Evolutionary conservation across 2,113 vertebrate species (phyloP).

Genomic region (Equus przewalskii): DNA sequence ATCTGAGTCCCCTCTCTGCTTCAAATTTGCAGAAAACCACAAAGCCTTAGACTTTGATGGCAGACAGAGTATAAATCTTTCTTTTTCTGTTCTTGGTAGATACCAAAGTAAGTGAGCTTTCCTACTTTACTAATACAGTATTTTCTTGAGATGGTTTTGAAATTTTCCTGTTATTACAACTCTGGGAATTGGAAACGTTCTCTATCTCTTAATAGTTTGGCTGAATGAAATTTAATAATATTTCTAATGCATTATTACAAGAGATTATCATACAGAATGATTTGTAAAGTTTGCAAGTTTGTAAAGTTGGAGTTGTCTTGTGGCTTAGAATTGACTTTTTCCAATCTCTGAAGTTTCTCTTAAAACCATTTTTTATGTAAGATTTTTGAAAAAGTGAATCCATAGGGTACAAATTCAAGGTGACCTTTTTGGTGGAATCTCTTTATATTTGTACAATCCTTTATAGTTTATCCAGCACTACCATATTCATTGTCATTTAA

Average conservation of each 20-base stretch:
- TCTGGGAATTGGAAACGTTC: not conserved
- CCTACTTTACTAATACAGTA: not conserved
- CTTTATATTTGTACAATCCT: not conserved
- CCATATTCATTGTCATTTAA: not conserved
- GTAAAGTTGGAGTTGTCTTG: not conserved
- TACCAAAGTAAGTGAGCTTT: not conserved
- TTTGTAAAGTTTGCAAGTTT: not conserved
- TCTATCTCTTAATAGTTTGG: not conserved
- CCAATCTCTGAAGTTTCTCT: not conserved
- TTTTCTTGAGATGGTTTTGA: not conserved
- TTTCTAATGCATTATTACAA: not conserved
- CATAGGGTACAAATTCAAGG: not conserved
- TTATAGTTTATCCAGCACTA: not conserved
- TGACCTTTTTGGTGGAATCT: not conserved
- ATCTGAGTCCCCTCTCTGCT: not conserved
- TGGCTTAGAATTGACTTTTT: not conserved
- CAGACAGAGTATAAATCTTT: not conserved
- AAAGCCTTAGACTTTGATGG: not conserved
- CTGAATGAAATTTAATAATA: not conserved
- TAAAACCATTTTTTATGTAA: not conserved
- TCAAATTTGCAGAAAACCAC: not conserved
- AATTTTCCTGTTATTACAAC: not conserved
- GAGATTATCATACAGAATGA: not conserved
- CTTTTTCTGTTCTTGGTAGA: not conserved
- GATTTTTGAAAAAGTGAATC: not conserved